phyloP scores from a whole-genome alignment of 2,888 invertebrate genomes.

The Urechis unicinctus region DNA sequence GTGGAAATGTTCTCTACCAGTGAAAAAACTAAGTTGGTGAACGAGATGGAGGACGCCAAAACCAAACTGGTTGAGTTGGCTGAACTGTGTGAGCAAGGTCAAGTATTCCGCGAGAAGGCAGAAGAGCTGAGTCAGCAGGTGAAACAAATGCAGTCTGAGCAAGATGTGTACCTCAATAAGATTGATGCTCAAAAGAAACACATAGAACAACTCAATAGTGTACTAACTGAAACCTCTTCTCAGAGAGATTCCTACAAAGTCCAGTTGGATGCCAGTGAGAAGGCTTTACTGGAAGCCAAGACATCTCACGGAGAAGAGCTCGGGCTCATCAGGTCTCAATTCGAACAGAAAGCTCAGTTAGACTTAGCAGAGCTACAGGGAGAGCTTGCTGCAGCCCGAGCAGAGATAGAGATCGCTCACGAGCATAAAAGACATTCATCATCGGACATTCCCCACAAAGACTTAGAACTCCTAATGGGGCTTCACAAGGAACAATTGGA shows the following conservation, averaged over 20 bases:
- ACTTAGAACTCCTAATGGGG: neutral
- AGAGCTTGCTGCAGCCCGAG: neutral
- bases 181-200: neutral
- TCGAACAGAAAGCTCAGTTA: neutral
- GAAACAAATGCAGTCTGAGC: neutral
- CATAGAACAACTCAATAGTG: neutral
- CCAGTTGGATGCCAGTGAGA: neutral
- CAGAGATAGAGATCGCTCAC: neutral
- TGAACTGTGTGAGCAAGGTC: neutral
- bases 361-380: neutral
- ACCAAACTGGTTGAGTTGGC: neutral
- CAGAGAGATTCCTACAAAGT: neutral
- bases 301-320: neutral
- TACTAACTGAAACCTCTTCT: neutral
- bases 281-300: neutral
- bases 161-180: neutral
- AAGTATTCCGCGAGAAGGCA: too few relatives aligned
- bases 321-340: neutral
- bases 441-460: neutral
- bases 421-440: neutral
- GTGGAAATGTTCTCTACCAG: too few relatives aligned
- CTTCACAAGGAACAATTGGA: neutral
- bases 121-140: neutral
- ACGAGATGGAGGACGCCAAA: neutral
- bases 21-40: too few relatives aligned